Base-by-base conservation (phyloP, 2,113 vertebrate genomes). In the Centrocercus urophasianus region DNA sequence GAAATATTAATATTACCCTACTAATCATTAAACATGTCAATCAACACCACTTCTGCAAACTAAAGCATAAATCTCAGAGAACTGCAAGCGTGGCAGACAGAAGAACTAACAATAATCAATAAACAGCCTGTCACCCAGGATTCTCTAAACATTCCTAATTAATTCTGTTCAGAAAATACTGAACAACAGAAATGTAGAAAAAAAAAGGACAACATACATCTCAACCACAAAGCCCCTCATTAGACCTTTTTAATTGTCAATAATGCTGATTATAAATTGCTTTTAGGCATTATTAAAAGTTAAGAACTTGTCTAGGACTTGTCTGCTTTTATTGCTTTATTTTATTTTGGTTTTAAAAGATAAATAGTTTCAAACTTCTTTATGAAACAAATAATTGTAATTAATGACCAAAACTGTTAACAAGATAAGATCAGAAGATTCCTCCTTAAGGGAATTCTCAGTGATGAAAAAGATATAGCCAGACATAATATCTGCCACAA, bases 91-190 rank as follows among this genome's bases (percentile, higher is more conserved):
- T 34, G 27, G 45, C 30, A 87, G 36, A 25, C 42, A 79, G 56
- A 83, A 86, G 64, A 92, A 79, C 11, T 65, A 76, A 48, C 17
- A 10, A 10, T 52, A 57, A 83, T 89, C 77, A 89, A 45, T 66
- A 89, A 93, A 19, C 8, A 81, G 5, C 2, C 11, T 24, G 12
- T 71, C 21, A 79, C 21, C 18, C 6, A 90, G 45, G 32, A 66
- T 70, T 89, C 48, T 79, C 27, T 57, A 81, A 72, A 92, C 73
- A 70, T 70, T 93, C 27, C n/a, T 56, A 13, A 66, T 77, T 79
- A 89, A 87, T 89, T 91, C 34, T 85, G 7, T 77, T 85, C 59
- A 71, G 50, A 94, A 94, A 94, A 85, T 56, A 66, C 50, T 15
- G 16, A 90, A 54, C 3, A 81, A 65, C 16, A 79, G 36, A 60